Evolutionary conservation across 2,113 vertebrate species (phyloP), one percentile per base, ranked within the genome.

Genomic region (Stigmatopora nigra): DNA sequence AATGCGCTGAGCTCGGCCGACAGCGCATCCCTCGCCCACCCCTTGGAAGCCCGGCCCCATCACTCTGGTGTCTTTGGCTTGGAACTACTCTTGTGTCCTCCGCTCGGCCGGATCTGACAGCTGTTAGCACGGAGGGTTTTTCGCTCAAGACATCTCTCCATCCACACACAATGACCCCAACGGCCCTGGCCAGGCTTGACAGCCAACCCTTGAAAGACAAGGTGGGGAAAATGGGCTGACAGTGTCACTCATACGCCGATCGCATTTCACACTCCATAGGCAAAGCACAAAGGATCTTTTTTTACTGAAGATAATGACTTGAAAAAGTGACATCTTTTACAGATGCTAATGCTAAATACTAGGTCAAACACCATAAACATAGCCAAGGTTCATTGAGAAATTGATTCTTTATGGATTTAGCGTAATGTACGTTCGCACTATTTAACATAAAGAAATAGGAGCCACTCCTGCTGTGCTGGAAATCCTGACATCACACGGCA

Each of bases 211-310:
- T 69, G 77, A 83, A 68, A 79, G 80, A 86, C 85, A 86, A 80
- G 84, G 84, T 85, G 83, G 76, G 79, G 82, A 88, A 86, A 86
- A 82, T 55, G 20, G 83, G 66, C 81, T 77, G 87, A 85, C 85
- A 80, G 69, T 80, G 85, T 86, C 85, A 82, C 70, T 87, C 58
- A 57, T 73, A 75, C 76, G 86, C 82, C 84, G 83, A 74, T 77
- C 74, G 68, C 79, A 86, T 89, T 90, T 90, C 87, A 89, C 79
- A 78, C 81, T 81, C 78, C 74, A 71, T 70, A 63, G 60, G 72
- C 35, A 57, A 68, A 61, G 22, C 25, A 64, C 71, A 73, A 87
- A 71, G 65, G 71, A 70, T 84, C 76, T 83, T 81, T 83, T 83
- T 82, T 64, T 20, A 38, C 57, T 77, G 46, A n/a, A 76, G 81